Conservation (phyloP, 1,140 invertebrate species). For the Brachionus sp. region DNA sequence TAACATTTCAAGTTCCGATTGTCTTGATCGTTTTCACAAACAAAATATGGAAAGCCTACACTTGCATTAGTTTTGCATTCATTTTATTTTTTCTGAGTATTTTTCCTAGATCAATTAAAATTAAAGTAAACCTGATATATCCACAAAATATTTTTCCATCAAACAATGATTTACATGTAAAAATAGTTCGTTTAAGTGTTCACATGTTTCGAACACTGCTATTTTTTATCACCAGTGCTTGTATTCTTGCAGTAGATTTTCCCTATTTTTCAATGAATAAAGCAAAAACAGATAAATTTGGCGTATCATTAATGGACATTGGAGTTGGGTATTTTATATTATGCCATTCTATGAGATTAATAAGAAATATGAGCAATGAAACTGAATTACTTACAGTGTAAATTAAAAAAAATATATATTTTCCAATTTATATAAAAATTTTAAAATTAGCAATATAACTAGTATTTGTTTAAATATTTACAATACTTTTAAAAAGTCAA, state of each 20-base stretch:
- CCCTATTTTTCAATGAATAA: background rate
- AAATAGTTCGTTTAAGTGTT: conserved; percentile 23
- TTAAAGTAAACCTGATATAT: background rate
- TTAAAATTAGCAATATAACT: background rate
- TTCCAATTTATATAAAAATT: background rate
- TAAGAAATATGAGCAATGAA: background rate
- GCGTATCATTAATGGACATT: conserved; percentile 88
- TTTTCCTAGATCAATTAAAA: background rate
- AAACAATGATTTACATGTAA: background rate
- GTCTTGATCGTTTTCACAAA: background rate
- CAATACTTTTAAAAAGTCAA: background rate
- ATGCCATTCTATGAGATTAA: conserved; percentile 69
- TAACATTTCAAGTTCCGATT: background rate
- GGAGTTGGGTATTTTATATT: conserved; percentile 85
- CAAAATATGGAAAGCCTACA: background rate
- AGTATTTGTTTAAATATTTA: background rate
- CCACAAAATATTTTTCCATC: background rate
- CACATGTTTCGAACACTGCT: background rate
- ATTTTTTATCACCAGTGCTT: conserved; percentile 18
- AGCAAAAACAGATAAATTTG: conserved; percentile 79
- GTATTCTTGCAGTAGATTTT: conserved; percentile 35
- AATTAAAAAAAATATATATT: background rate
- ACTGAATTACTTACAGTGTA: background rate
- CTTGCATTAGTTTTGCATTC: background rate
- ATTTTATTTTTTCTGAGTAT: background rate